Conservation (phyloP, 2,113 vertebrate genomes). For the Telmatochromis sp. region DNA sequence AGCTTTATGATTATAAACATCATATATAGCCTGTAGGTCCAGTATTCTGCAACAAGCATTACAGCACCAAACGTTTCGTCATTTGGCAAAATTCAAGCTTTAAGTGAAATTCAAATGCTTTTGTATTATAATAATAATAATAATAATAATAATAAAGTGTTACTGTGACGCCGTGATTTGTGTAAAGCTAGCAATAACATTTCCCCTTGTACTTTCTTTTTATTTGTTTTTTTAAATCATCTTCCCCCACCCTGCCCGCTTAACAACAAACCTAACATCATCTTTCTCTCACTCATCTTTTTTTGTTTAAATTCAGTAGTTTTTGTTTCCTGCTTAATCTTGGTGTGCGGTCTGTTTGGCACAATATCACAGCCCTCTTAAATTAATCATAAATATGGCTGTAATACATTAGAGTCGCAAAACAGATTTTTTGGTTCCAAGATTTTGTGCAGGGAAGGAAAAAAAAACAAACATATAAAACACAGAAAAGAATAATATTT, state of each 20-base stretch:
- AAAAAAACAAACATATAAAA: conserved; percentile 31
- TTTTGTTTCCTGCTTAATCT: conserved; percentile 74
- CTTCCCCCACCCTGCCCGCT: background rate
- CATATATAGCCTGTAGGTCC: conserved; percentile 79
- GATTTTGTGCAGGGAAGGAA: conserved; percentile 70
- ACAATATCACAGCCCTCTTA: conserved; percentile 75
- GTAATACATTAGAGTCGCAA: conserved; percentile 74
- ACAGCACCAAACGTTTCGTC: conserved; percentile 79
- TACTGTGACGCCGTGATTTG: conserved; percentile 78
- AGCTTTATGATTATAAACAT: conserved; percentile 76
- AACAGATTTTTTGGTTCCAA: conserved; percentile 83
- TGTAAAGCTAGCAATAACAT: conserved; percentile 78
- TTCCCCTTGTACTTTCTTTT: conserved; percentile 64
- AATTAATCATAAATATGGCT: conserved; percentile 82
- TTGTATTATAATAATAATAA: conserved; percentile 72
- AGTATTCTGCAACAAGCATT: conserved; percentile 77
- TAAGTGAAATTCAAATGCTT: conserved; percentile 81
- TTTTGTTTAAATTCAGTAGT: conserved; percentile 55
- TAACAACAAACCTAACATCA: conserved; percentile 10
- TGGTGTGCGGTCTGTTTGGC: conserved; percentile 81
- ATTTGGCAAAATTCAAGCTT: conserved; percentile 86
- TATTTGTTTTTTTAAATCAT: background rate
- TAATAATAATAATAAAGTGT: conserved; percentile 80
- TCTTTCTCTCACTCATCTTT: background rate
- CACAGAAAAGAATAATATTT: conserved; percentile 52